Base-by-base conservation (phyloP, 2,888 invertebrate species). In the Ectemnius cavifrons region DNA sequence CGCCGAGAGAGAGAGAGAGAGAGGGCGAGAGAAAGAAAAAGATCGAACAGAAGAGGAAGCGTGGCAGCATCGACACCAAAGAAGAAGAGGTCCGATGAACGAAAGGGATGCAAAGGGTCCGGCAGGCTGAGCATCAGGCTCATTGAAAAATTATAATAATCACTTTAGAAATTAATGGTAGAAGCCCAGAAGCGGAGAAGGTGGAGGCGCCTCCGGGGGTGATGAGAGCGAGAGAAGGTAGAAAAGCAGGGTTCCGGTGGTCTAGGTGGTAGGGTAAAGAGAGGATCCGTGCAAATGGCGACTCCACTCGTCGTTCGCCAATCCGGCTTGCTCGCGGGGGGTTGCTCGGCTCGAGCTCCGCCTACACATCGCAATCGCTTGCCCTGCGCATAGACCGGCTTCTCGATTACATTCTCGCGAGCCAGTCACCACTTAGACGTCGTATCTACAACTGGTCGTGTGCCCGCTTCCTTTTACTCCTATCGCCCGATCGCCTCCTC, bases 121-220 rank as follows among this genome's bases (percentile, higher is more conserved):
- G 45, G 14, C 47, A 18, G 52, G 52, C 5, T 52, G 46, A 71
- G 61, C 64, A 73, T 67, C 76, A 74, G 67, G 69, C 49, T 69
- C 49, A 69, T 18, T 69, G 80, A 83, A 84, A 85, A 86, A 86
- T 85, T 83, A 81, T 83, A 87, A 87, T 86, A 86, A 87, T 85
- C 84, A 83, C 82, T 81, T 83, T 86, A 83, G 79, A 84, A 87
- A 87, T 87, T 85, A 87, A 87, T 85, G 84, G 78, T 77, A 23
- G 23, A 23, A 23, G 23, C 3, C 80, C 71, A 71, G 56, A 56
- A 45, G 8, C 6, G 37, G 37, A 8, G 70, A 63, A 66, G 59
- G 67, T 23, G 45, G 56, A 58, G 67, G 63, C 67, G 74, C 67
- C 67, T n/a, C n/a, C n/a, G n/a, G 23, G 23, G 23, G 71, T 67